Conservation (phyloP, 2,888 invertebrate genomes). For the Microplitis manilae region DNA sequence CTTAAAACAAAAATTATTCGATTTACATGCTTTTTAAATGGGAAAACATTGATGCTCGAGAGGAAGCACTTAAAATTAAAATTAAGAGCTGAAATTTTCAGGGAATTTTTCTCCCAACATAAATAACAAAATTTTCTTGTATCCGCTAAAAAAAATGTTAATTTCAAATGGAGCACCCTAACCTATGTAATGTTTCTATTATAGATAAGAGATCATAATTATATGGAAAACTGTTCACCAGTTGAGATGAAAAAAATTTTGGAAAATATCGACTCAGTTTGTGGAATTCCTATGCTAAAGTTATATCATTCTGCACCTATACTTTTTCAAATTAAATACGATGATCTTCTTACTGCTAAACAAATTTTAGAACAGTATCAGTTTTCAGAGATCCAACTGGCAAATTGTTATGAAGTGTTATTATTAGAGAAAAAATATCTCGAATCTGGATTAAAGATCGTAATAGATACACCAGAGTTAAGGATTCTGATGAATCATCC, state of each 20-base stretch:
- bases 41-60: no score
- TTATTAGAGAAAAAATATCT: constrained; percentile 76
- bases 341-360: constrained; percentile 74
- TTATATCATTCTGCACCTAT: constrained; percentile 75
- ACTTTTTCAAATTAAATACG: constrained; percentile 76
- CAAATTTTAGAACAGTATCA: constrained; percentile 73
- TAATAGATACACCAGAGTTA: constrained; percentile 77
- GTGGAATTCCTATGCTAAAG: constrained; percentile 74
- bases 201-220: constrained; percentile 75
- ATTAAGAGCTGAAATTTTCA: no score
- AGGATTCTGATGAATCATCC: constrained; percentile 76
- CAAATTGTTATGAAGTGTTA: constrained; percentile 75
- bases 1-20: no score
- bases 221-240: constrained; percentile 76
- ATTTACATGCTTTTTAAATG: no score
- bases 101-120: no score
- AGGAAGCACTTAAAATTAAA: no score
- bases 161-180: no score
- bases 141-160: no score
- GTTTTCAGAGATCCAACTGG: constrained; percentile 75
- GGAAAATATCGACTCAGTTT: constrained; percentile 73
- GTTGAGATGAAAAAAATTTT: constrained; percentile 75
- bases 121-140: no score
- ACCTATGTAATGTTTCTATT: constrained; percentile 12
- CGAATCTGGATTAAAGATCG: constrained; percentile 74